Evolutionary conservation across 2,888 invertebrate species (phyloP).

Genomic region (Eupithecia abbreviata): DNA sequence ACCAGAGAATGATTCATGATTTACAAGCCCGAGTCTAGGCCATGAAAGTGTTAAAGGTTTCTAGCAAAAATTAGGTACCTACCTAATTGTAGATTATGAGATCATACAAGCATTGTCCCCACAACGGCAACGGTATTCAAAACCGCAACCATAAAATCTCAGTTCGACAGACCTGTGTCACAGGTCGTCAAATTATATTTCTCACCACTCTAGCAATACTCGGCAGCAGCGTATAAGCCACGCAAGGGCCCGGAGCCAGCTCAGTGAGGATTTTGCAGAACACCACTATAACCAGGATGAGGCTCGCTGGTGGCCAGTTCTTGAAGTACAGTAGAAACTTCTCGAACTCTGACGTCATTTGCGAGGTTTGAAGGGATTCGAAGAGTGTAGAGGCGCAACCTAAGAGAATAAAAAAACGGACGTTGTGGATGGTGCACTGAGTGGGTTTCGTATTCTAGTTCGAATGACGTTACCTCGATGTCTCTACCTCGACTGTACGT

Average conservation of each 20-base stretch:
- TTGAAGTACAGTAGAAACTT: conserved; percentile 54
- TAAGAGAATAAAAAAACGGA: conserved; percentile 35
- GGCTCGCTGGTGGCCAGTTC: conserved; percentile 54
- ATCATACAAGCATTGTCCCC: too few species aligned
- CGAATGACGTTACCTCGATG: too few species aligned
- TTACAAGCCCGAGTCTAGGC: too few species aligned
- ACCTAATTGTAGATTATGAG: too few species aligned
- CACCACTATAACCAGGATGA: conserved; percentile 58
- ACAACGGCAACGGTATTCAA: too few species aligned
- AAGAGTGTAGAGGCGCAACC: conserved; percentile 62
- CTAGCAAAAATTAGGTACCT: too few species aligned
- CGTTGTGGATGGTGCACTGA: too few species aligned
- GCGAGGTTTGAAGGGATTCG: conserved; percentile 60
- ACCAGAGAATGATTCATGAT: too few species aligned
- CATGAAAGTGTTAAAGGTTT: too few species aligned
- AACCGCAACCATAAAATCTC: too few species aligned
- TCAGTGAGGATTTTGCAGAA: conserved; percentile 66
- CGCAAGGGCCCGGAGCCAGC: conserved; percentile 58
- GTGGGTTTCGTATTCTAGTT: too few species aligned
- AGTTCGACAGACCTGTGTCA: neutral
- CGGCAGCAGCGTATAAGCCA: conserved; percentile 58
- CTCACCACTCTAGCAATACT: conserved; percentile 62
- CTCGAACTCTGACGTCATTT: conserved; percentile 64
- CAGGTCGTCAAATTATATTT: neutral
- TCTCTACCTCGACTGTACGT: too few species aligned